phyloP scores from a whole-genome alignment of 2,797 vertebrate species.

The Gobionotothen gibberifrons region DNA sequence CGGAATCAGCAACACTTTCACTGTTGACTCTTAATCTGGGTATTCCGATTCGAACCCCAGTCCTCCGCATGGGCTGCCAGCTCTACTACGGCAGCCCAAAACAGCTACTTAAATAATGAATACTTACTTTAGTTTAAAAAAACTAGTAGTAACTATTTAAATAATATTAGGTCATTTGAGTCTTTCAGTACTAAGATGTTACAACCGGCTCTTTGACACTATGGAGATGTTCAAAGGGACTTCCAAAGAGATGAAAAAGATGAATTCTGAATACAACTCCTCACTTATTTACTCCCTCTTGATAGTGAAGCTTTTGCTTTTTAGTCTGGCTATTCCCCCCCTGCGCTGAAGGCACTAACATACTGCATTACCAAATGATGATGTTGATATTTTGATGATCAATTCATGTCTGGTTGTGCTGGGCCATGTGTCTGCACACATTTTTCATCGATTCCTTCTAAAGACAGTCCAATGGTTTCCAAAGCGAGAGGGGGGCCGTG shows the following conservation, averaged over 20 bases:
- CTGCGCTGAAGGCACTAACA: constrained; percentile 40
- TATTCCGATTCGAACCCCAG: no score
- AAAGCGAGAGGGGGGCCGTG: constrained; percentile 44
- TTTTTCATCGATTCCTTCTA: constrained; percentile 81
- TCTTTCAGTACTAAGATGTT: constrained; percentile 35
- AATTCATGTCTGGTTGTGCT: constrained; percentile 82
- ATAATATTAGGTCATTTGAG: constrained; percentile 25
- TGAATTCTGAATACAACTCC: constrained; percentile 42
- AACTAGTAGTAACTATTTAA: constrained; percentile 3
- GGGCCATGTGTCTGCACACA: constrained; percentile 78
- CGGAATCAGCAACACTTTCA: neutral
- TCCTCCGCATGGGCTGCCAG: no score
- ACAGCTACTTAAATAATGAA: neutral
- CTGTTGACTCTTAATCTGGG: neutral
- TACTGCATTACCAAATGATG: constrained; percentile 75
- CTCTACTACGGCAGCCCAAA: neutral
- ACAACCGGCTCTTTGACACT: constrained; percentile 23
- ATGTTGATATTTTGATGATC: constrained; percentile 85
- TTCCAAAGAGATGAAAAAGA: constrained; percentile 25
- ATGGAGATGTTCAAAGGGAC: constrained; percentile 45
- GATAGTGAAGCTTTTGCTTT: constrained; percentile 42
- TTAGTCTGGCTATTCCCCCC: constrained; percentile 36
- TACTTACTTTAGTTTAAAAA: neutral
- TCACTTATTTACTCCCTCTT: constrained; percentile 66
- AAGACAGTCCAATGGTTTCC: constrained; percentile 77